Evolutionary conservation across 1,140 invertebrate species (phyloP).

Genomic region (Tenebrio molitor): DNA sequence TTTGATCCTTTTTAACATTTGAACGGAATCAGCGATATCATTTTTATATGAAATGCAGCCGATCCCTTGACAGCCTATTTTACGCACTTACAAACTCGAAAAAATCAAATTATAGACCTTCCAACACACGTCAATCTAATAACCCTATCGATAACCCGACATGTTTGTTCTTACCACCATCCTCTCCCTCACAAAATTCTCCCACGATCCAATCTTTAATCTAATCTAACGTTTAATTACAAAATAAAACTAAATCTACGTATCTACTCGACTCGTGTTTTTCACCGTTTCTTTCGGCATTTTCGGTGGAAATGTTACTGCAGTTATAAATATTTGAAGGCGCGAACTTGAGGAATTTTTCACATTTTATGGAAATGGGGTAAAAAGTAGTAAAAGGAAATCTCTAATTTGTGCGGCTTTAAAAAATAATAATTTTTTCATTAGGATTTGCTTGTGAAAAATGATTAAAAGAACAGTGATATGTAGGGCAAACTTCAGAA

Average conservation of each 20-base stretch:
- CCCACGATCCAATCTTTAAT: too few species aligned
- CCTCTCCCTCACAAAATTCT: too few species aligned
- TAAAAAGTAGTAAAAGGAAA: conserved; percentile 20
- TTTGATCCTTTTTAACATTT: not conserved
- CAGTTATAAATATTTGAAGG: not conserved
- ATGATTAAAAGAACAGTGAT: conserved; percentile 39
- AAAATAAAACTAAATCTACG: too few species aligned
- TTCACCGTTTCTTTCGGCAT: too few species aligned
- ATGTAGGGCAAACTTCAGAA: conserved; percentile 36
- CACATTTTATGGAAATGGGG: conserved; percentile 6
- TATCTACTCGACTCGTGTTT: too few species aligned
- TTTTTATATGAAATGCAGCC: conserved; percentile 5
- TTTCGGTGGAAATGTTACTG: too few species aligned
- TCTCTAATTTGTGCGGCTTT: not conserved
- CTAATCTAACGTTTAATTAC: too few species aligned
- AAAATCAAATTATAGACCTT: conserved; percentile 14
- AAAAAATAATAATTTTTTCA: conserved; percentile 32
- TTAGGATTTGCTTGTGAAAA: conserved; percentile 29
- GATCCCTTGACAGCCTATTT: conserved; percentile 7
- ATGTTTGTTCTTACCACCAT: too few species aligned
- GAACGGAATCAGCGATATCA: not conserved
- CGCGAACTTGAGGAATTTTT: not conserved
- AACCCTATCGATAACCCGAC: too few species aligned
- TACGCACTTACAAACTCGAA: conserved; percentile 7
- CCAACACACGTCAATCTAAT: conserved; percentile 3